phyloP scores from a whole-genome alignment of 2,797 vertebrate species.

The Sphaeramia orbicularis region DNA sequence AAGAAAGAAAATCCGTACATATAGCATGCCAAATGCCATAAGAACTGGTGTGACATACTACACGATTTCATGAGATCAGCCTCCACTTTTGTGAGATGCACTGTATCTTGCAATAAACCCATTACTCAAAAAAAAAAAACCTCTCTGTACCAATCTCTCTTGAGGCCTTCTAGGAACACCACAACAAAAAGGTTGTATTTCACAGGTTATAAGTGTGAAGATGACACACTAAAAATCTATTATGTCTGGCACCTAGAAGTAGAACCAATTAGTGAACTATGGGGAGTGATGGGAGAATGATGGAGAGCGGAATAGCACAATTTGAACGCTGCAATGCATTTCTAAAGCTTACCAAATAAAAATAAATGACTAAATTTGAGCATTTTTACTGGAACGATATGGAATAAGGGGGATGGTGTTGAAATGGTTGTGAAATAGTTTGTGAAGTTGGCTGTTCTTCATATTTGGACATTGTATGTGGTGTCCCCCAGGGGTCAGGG shows the following conservation, averaged over 20 bases:
- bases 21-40: too few species aligned
- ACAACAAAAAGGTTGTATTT: slow-evolving; percentile 19
- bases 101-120: slow-evolving; percentile 38
- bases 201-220: slow-evolving; percentile 12
- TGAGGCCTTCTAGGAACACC: slow-evolving; percentile 33
- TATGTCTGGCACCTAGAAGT: slow-evolving; percentile 23
- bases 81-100: slow-evolving; percentile 39
- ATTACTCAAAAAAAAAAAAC: slow-evolving; percentile 51
- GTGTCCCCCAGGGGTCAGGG: too few species aligned
- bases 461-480: too few species aligned
- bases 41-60: too few species aligned
- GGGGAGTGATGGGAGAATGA: slow-evolving; percentile 7
- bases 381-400: too few species aligned
- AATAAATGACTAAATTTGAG: neutral
- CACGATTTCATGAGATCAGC: too few species aligned
- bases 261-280: slow-evolving; percentile 27
- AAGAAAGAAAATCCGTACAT: too few species aligned
- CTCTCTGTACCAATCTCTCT: slow-evolving; percentile 31
- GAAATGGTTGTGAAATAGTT: too few species aligned
- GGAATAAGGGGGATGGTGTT: too few species aligned
- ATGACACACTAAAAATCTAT: slow-evolving; percentile 40
- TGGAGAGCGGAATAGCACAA: slow-evolving; percentile 1
- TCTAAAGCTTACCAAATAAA: neutral
- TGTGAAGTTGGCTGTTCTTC: too few species aligned
- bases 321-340: neutral